A percentile compares a stretch with the other conserved stretches of the same genome.
phyloP scores from a whole-genome alignment of 2,888 invertebrate species.

The Leucophora obtusa region DNA sequence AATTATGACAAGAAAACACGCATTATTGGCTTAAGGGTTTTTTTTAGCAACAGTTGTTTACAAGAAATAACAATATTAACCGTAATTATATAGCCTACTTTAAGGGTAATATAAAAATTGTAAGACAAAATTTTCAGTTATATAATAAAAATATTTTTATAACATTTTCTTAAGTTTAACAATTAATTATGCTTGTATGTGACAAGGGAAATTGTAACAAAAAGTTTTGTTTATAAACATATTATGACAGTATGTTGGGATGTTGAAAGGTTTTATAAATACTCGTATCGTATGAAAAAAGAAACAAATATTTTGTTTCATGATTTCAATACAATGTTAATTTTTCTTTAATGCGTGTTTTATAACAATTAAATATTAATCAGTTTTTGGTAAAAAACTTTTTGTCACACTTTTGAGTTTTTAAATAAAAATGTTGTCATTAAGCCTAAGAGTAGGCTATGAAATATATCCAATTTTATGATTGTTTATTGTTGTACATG shows the following conservation, averaged over 20 bases:
- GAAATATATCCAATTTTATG: constrained; percentile 5
- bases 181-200: constrained; percentile 49
- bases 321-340: background rate
- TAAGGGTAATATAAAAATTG: background rate
- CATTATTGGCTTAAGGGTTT: background rate
- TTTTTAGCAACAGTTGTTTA: constrained; percentile 59
- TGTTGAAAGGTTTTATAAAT: constrained; percentile 9
- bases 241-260: constrained; percentile 15
- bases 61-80: constrained; percentile 42
- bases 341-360: constrained; percentile 10
- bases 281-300: background rate
- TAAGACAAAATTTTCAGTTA: constrained; percentile 11
- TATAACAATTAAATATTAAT: constrained; percentile 28
- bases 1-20: constrained; percentile 43
- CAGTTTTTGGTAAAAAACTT: background rate
- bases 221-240: background rate
- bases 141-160: background rate
- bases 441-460: constrained; percentile 49
- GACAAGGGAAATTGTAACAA: background rate
- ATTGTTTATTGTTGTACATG: constrained; percentile 6
- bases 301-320: background rate
- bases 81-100: constrained; percentile 5
- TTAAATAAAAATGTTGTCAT: constrained; percentile 10
- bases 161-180: constrained; percentile 7
- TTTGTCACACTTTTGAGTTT: background rate